Evolutionary conservation across 2,888 invertebrate genomes (phyloP).

Genomic region (Brachycybe producta): DNA sequence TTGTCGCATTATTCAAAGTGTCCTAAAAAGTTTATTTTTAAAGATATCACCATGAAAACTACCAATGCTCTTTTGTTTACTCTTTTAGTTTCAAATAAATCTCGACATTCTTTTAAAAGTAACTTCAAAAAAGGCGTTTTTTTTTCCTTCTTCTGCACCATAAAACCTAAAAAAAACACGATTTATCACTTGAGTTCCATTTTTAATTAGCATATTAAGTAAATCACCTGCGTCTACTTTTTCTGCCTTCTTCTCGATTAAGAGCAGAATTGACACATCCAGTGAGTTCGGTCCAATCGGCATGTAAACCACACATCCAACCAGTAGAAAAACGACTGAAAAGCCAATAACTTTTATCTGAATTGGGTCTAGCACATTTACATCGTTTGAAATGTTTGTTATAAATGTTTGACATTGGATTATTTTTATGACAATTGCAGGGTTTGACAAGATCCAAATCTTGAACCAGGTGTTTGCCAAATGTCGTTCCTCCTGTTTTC

Average conservation of each 20-base stretch:
- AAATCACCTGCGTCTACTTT: slow-evolving; percentile 49
- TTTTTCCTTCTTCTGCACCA: too few species aligned
- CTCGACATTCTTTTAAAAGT: too few species aligned
- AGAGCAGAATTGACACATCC: slow-evolving; percentile 80
- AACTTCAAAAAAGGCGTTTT: too few species aligned
- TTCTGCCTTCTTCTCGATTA: slow-evolving; percentile 75
- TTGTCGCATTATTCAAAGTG: too few species aligned
- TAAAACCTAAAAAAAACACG: too few species aligned
- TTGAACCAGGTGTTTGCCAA: slow-evolving; percentile 90
- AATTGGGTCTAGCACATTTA: slow-evolving; percentile 25
- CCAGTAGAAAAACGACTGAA: slow-evolving; percentile 95
- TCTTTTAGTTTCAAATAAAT: too few species aligned
- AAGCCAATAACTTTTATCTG: slow-evolving; percentile 78
- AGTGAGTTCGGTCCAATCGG: slow-evolving; percentile 95
- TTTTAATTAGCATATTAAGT: too few species aligned
- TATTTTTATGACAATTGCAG: slow-evolving; percentile 76
- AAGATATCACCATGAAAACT: too few species aligned
- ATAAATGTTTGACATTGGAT: too few species aligned
- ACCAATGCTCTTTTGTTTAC: too few species aligned
- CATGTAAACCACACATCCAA: slow-evolving; percentile 96
- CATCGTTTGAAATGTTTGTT: slow-evolving; percentile 50
- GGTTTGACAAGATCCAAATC: slow-evolving; percentile 85
- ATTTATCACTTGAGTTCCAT: too few species aligned
- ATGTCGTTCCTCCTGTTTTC: slow-evolving; percentile 95
- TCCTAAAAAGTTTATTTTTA: too few species aligned